These are phyloP conservation scores for Hyalella azteca DNA, from an alignment of 2,888 invertebrate species.

Conservation along the genomic window DNA sequence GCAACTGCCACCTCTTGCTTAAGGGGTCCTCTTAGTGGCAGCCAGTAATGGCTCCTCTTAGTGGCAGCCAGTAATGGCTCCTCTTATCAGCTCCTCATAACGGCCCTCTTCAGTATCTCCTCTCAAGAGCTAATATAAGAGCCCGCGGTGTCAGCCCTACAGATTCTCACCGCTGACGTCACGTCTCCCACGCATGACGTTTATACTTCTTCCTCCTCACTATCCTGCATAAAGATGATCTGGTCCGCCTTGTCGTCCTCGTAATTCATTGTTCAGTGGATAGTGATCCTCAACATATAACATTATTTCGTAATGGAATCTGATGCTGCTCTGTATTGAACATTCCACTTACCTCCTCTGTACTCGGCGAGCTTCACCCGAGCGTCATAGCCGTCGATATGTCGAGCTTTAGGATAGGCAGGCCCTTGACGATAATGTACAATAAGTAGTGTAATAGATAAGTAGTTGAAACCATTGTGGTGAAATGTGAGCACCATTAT, in stretches of 20 bases:
- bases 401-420: too few relatives aligned
- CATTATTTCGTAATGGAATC: background rate
- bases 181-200: too few relatives aligned
- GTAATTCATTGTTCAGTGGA: background rate
- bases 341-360: background rate
- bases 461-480: too few relatives aligned
- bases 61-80: constrained; percentile 59
- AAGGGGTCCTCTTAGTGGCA: constrained; percentile 56
- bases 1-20: constrained; percentile 79
- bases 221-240: background rate
- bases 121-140: background rate
- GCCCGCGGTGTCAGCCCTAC: background rate
- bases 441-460: too few relatives aligned
- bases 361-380: too few relatives aligned
- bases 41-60: constrained; percentile 58
- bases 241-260: background rate
- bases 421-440: too few relatives aligned
- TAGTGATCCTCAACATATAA: background rate
- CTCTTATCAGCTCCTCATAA: constrained; percentile 56
- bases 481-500: too few relatives aligned
- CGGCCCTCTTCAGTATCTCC: constrained; percentile 41
- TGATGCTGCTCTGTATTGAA: background rate
- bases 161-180: constrained; percentile 9
- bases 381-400: too few relatives aligned
- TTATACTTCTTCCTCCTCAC: background rate